Evolutionary conservation across 1,140 invertebrate species (phyloP).

Genomic region (Formica exsecta): DNA sequence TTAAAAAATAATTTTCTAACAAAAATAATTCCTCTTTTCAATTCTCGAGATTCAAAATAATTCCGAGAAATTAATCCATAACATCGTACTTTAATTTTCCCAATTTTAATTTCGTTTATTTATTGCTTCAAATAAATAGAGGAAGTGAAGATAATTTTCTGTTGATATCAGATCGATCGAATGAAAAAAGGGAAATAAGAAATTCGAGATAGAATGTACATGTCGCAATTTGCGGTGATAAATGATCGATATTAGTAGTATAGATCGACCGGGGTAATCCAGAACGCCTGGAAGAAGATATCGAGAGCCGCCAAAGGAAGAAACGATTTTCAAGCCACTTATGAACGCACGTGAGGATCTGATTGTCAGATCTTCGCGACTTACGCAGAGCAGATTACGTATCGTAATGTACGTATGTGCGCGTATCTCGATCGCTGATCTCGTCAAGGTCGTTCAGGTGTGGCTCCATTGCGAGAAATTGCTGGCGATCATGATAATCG

Average conservation of each 20-base stretch:
- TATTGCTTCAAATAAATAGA: background rate
- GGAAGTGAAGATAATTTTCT: background rate
- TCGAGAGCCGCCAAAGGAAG: constrained; percentile 5
- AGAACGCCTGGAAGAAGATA: constrained; percentile 12
- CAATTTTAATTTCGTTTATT: background rate
- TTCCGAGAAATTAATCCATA: background rate
- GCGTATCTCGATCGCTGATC: constrained; percentile 57
- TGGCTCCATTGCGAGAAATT: constrained; percentile 39
- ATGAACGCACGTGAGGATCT: constrained; percentile 56
- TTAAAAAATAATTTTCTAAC: background rate
- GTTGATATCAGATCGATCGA: background rate
- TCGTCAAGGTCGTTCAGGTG: constrained; percentile 60
- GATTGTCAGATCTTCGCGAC: constrained; percentile 55
- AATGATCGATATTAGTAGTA: constrained; percentile 38
- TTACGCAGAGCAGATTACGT: constrained; percentile 38
- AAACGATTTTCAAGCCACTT: constrained; percentile 50
- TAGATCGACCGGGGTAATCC: constrained; percentile 23
- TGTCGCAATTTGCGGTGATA: constrained; percentile 18
- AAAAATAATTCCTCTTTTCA: background rate
- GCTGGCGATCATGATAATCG: constrained; percentile 53
- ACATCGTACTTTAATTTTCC: background rate
- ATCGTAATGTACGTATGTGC: constrained; percentile 36
- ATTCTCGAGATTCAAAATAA: background rate
- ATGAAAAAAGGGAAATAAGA: background rate
- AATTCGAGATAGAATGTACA: background rate